A percentile compares a stretch with the other conserved stretches of the same genome.
phyloP scores from a whole-genome alignment of 2,888 invertebrate genomes.

The Pegoplata infirma region DNA sequence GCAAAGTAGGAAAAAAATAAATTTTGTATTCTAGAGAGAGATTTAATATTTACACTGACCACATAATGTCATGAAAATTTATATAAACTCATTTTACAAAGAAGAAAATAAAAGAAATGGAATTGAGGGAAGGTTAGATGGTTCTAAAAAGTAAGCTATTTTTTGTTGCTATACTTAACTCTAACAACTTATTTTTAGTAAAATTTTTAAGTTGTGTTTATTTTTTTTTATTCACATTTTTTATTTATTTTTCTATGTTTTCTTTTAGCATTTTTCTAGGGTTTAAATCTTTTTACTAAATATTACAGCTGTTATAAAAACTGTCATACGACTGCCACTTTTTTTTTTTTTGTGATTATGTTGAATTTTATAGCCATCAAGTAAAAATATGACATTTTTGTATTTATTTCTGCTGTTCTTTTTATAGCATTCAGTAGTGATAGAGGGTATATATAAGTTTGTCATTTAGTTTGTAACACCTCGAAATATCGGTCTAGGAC shows the following conservation, averaged over 20 bases:
- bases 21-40: background rate
- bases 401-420: background rate
- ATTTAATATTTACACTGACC: background rate
- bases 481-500: too few species aligned
- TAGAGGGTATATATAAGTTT: too few species aligned
- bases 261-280: background rate
- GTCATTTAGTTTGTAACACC: too few species aligned
- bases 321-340: constrained; percentile 26
- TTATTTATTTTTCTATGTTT: background rate
- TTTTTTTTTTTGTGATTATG: background rate
- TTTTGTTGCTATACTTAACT: background rate
- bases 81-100: background rate
- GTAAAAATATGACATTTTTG: constrained; percentile 32
- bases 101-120: background rate
- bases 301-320: background rate
- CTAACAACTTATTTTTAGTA: background rate
- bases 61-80: background rate
- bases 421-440: background rate
- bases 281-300: constrained; percentile 2
- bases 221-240: too few species aligned
- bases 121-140: too few species aligned
- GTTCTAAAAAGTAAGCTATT: background rate
- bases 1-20: background rate
- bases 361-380: constrained; percentile 27
- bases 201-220: too few species aligned